Evolutionary conservation across 2,797 vertebrate species (phyloP).

Genomic region (Vireo griseus): DNA sequence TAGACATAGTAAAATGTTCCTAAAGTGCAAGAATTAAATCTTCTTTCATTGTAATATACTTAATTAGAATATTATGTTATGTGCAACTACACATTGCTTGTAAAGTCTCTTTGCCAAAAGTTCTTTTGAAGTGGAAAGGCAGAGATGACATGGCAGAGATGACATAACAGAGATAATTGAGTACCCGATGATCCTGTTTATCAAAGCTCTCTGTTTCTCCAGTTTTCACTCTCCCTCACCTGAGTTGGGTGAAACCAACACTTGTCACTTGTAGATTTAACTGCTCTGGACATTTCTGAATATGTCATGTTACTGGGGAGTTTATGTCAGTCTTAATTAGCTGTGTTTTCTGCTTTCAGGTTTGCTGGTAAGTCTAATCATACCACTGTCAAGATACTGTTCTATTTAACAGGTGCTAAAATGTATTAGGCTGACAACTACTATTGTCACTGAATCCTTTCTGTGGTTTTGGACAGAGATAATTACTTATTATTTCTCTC

Average conservation of each 20-base stretch:
- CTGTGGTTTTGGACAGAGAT: not conserved
- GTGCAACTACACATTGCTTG: not conserved
- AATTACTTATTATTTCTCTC: slow-evolving; percentile 6
- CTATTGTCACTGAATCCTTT: not conserved
- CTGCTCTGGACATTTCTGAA: not conserved
- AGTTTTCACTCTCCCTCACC: not conserved
- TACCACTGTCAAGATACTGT: not conserved
- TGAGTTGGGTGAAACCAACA: not conserved
- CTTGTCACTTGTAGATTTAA: not conserved
- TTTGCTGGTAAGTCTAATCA: not conserved
- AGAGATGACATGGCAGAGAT: not conserved
- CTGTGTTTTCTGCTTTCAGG: not conserved
- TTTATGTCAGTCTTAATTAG: slow-evolving; percentile 8
- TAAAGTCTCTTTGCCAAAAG: not conserved
- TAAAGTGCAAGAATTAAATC: not conserved
- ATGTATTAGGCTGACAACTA: not conserved
- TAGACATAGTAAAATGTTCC: not conserved
- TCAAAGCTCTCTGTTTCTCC: not conserved
- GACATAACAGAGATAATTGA: not conserved
- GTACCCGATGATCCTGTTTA: not conserved
- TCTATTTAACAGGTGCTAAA: not conserved
- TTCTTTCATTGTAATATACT: not conserved
- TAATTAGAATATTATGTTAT: not conserved
- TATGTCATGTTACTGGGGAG: not conserved
- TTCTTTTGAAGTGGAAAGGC: not conserved